These are phyloP conservation scores for Pollenia griseotomentosa DNA, from an alignment of 2,888 invertebrate genomes.

Conservation along the genomic window DNA sequence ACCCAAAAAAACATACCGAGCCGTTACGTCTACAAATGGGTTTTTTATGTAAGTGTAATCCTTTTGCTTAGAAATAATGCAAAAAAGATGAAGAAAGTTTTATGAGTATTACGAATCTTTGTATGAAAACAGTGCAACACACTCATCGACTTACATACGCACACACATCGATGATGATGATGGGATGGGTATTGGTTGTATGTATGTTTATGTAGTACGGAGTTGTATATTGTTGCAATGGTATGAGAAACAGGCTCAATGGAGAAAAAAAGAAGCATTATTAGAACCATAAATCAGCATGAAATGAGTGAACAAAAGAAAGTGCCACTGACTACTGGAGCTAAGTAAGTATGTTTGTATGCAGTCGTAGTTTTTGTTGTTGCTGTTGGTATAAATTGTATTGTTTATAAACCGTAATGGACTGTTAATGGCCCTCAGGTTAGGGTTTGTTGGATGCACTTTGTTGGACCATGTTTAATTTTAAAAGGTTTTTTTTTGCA, in stretches of 20 bases:
- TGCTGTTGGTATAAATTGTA: constrained; percentile 39
- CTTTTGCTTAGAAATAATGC: constrained; percentile 70
- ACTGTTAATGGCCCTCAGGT: constrained; percentile 59
- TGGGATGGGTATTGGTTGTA: constrained; percentile 7
- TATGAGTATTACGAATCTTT: constrained; percentile 63
- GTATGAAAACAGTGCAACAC: constrained; percentile 31
- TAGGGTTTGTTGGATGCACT: constrained; percentile 53
- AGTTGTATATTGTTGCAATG: constrained; percentile 55
- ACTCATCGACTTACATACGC: constrained; percentile 15
- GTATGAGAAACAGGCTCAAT: constrained; percentile 65
- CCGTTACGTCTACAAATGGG: constrained; percentile 73
- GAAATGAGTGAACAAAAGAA: constrained; percentile 80
- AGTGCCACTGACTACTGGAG: constrained; percentile 59
- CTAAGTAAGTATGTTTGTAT: constrained; percentile 20
- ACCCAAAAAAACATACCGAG: constrained; percentile 59
- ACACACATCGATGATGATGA: constrained; percentile 14
- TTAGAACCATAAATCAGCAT: constrained; percentile 83
- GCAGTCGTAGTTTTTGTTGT: background rate
- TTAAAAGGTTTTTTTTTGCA: constrained; percentile 46
- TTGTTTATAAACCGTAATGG: constrained; percentile 68
- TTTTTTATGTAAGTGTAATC: constrained; percentile 73
- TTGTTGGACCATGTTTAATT: constrained; percentile 41
- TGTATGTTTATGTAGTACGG: constrained; percentile 21
- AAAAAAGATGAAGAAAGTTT: constrained; percentile 71
- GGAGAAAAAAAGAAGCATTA: constrained; percentile 77